Base-by-base conservation (phyloP, 1,140 invertebrate species). In the Littorina saxatilis region DNA sequence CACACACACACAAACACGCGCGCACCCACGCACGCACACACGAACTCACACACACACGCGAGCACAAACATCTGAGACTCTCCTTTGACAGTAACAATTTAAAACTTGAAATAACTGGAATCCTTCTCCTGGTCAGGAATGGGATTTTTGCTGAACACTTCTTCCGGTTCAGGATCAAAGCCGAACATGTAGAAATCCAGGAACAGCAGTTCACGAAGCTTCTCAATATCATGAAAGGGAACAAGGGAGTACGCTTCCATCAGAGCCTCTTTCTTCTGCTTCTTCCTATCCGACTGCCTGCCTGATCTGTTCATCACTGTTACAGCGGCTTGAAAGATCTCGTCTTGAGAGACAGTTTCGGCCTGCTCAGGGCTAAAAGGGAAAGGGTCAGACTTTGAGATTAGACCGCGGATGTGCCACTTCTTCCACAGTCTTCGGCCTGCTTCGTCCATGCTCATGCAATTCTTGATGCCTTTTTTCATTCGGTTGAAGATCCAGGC, bases 391-490 rank as follows among this genome's bases (percentile, higher is more conserved):
- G 85, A n/a, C 52, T 85, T 88, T 63, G 84, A 84, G 9, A 90
- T 50, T 32, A 90, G 85, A n/a, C 88, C 88, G 17, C 88, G 70
- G 20, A 90, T 90, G 66, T 88, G 87, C 74, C 88, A 79, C 29
- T 88, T 88, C n/a, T 83, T 68, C 85, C 85, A 90, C 37, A 85
- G 77, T 15, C 87, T 68, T 63, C 81, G 84, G 9, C 84, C 73
- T 1, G 86, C 87, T 27, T 85, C 84, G 20, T 83, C 29, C 37
- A 88, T 82, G 11, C 85, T 70, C 87, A 88, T 88, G 74, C 87
- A 88, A n/a, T 80, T 83, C 7, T 68, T 55, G 27, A 90, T 85
- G 27, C 74, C 52, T 1, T 47, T 47, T 52, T 77, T 79, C 87
- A 87, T 88, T 2, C 58, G 23, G 35, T 82, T 87, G 0, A 87